Base-by-base conservation (phyloP, 2,113 vertebrate species). In the Anguilla rostrata region DNA sequence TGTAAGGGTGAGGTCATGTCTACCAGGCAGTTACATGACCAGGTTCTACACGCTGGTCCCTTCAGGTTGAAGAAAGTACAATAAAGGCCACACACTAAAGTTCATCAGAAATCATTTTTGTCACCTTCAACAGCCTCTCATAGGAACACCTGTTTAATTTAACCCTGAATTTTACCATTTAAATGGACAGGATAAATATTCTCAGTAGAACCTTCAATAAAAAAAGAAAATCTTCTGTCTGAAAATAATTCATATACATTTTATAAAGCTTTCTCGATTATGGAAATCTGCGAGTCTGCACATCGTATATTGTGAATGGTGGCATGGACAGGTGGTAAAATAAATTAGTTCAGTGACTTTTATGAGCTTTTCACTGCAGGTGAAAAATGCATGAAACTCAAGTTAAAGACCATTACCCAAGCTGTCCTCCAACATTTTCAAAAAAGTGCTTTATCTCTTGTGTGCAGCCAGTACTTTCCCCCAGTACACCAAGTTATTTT, bases 401-500 rank as follows among this genome's bases (percentile, higher is more conserved):
- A 41, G 86, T n/a, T 82, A 75, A 83, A 40, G 26, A 29, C 39
- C 41, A 82, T 53, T 82, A 40, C 46, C 41, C 39, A 26, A 15
- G 49, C 49, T 87, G 63, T 56, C 78, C 49, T 78, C 49, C 43
- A 63, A 63, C 29, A 84, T 7, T 16, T 22, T 15, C n/a, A 84
- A 66, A 46, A 78, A 53, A 75, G 39, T 16, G 78, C 78, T 81
- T 87, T 71, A 80, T 81, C 78, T 84, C 75, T 57, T 2, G 83
- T 49, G 53, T 66, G 39, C 75, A 87, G 78, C 53, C 26, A 66
- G 60, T 66, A 66, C 60, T 40, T 34, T 78, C 39, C 78, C 16
- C 80, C 56, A 22, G 56, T 63, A 11, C 71, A 39, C 40, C 26
- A 18, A 18, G 7, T 29, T 78, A 79, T 83, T 86, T 84, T n/a